These are phyloP conservation scores for Neotoma lepida DNA, from an alignment of 2,113 vertebrate species.

Conservation along the genomic window DNA sequence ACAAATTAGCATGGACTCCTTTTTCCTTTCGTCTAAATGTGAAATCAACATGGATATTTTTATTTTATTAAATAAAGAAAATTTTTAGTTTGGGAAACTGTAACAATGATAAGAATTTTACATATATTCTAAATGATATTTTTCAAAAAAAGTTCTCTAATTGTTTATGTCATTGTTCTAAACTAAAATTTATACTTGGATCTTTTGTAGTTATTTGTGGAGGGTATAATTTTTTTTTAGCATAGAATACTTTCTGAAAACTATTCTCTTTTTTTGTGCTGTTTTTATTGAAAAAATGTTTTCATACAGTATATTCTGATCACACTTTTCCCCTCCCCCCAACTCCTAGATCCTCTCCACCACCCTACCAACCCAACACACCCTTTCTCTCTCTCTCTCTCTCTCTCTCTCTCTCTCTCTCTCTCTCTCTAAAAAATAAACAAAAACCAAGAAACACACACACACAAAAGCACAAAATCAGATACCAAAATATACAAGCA, in stretches of 20 bases:
- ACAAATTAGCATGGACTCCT: neutral
- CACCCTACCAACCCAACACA: no score
- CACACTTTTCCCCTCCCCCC: neutral
- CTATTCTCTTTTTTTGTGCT: neutral
- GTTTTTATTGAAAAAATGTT: neutral
- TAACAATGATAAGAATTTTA: neutral
- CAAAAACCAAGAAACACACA: no score
- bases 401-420: no score
- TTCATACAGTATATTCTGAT: neutral
- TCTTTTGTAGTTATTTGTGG: neutral
- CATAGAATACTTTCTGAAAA: neutral
- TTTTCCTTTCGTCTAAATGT: constrained; percentile 54
- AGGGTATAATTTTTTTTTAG: neutral
- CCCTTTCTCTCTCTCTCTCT: neutral
- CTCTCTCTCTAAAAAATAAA: no score
- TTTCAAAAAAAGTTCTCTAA: neutral
- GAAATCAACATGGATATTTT: neutral
- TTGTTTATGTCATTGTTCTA: neutral
- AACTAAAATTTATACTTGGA: constrained; percentile 10
- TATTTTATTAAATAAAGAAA: constrained; percentile 53
- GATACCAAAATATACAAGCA: no score
- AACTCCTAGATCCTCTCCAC: neutral
- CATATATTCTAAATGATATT: constrained; percentile 29
- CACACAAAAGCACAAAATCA: no score
- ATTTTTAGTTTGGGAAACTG: neutral